Percentiles rank a stretch among this genome's conserved stretches.
These are phyloP conservation scores for Brassicogethes aeneus DNA, from an alignment of 2,888 invertebrate species.

Conservation along the genomic window DNA sequence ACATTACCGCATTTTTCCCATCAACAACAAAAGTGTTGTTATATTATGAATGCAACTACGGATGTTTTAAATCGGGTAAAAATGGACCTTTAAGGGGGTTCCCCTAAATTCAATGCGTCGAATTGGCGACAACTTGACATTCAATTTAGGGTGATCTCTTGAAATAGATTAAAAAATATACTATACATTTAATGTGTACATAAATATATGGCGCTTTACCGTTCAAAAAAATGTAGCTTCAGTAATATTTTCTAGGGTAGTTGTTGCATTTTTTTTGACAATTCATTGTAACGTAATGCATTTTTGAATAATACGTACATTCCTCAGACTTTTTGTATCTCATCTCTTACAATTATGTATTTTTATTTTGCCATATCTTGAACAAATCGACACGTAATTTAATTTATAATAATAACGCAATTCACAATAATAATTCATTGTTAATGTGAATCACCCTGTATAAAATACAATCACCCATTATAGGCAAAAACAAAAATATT, in stretches of 20 bases:
- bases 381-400: slow-evolving; percentile 11
- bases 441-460: too few relatives aligned
- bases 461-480: slow-evolving; percentile 25
- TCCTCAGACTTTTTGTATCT: slow-evolving; percentile 16
- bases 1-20: neutral
- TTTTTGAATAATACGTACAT: slow-evolving; percentile 32
- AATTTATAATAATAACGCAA: too few relatives aligned
- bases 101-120: too few relatives aligned
- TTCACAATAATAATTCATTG: too few relatives aligned
- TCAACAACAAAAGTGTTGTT: slow-evolving; percentile 4
- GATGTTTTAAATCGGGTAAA: slow-evolving; percentile 23
- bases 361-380: slow-evolving; percentile 4
- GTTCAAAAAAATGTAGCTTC: slow-evolving; percentile 30
- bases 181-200: slow-evolving; percentile 31
- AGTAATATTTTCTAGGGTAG: slow-evolving; percentile 29
- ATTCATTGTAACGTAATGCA: slow-evolving; percentile 16
- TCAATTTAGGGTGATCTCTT: slow-evolving; percentile 24
- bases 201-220: slow-evolving; percentile 34
- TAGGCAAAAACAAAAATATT: slow-evolving; percentile 20
- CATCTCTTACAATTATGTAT: too few relatives aligned
- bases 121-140: too few relatives aligned
- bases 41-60: slow-evolving; percentile 8
- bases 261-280: slow-evolving; percentile 17
- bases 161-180: slow-evolving; percentile 22
- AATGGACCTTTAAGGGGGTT: slow-evolving; percentile 6